phyloP scores from a whole-genome alignment of 2,888 invertebrate species.

The Athripsodes cinereus region DNA sequence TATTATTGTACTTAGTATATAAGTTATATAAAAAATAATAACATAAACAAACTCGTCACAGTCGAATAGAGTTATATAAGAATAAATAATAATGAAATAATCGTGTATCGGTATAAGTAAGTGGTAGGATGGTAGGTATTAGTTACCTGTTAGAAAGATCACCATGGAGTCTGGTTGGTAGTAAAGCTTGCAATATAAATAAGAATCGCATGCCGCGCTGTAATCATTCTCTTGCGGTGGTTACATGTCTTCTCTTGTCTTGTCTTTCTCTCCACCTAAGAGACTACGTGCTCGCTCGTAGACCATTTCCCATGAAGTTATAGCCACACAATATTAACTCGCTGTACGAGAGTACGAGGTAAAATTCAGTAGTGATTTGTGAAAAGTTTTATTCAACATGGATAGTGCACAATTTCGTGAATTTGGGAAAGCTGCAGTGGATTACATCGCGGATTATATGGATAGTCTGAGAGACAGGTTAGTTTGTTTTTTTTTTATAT shows the following conservation, averaged over 20 bases:
- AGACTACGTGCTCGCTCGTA: no score
- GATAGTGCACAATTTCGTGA: conserved; percentile 71
- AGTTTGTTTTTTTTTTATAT: not conserved
- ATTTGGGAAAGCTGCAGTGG: conserved; percentile 81
- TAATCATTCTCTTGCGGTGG: not conserved
- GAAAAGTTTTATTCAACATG: conserved; percentile 45
- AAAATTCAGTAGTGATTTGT: no score
- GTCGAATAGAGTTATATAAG: not conserved
- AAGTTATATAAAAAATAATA: no score
- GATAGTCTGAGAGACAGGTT: conserved; percentile 77
- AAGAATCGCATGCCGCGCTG: not conserved
- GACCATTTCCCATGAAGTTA: no score
- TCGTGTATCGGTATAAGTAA: no score
- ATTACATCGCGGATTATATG: conserved; percentile 86
- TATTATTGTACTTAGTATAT: no score
- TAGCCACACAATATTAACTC: no score
- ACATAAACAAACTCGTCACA: conserved; percentile 1
- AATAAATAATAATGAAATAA: no score
- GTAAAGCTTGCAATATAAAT: not conserved
- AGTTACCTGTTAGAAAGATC: not conserved
- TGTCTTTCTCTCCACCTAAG: not conserved
- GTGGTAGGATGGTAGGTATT: not conserved
- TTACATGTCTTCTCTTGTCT: not conserved
- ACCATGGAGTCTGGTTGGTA: not conserved
- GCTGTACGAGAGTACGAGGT: no score